Evolutionary conservation across 1,140 invertebrate species (phyloP).

Genomic region (Lordiphosa mommai): DNA sequence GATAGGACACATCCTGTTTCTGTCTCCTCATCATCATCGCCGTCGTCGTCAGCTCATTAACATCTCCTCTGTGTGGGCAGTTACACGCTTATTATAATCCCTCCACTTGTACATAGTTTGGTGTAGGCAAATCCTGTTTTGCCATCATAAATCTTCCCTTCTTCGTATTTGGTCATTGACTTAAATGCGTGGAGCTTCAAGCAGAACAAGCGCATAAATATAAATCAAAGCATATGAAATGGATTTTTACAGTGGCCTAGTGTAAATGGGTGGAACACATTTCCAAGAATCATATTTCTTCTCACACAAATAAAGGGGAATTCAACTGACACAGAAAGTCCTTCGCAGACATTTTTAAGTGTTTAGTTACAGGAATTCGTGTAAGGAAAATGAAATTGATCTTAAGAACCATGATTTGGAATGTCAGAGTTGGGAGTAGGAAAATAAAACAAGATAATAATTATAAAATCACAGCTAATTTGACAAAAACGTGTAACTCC

Average conservation of each 20-base stretch:
- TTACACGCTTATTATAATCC: constrained; percentile 50
- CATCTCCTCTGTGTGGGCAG: constrained; percentile 41
- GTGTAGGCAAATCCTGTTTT: constrained; percentile 2
- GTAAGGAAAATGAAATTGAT: too few relatives aligned
- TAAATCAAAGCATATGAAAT: constrained; percentile 54
- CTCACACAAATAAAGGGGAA: neutral
- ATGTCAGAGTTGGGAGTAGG: too few relatives aligned
- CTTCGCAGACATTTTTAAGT: neutral
- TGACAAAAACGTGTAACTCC: too few relatives aligned
- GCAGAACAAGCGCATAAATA: constrained; percentile 50
- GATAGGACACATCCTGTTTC: constrained; percentile 56
- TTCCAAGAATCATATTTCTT: constrained; percentile 31
- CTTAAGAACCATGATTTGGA: too few relatives aligned
- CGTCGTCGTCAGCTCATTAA: constrained; percentile 50
- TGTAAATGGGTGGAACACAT: constrained; percentile 8
- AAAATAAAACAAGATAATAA: too few relatives aligned
- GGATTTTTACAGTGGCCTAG: constrained; percentile 44
- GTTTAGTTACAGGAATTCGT: too few relatives aligned
- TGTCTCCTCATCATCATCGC: constrained; percentile 5
- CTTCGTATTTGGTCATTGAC: constrained; percentile 10
- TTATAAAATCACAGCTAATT: too few relatives aligned
- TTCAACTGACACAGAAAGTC: neutral
- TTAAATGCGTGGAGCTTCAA: constrained; percentile 16
- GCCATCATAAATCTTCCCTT: constrained; percentile 40
- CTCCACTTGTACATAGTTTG: constrained; percentile 8